Percentiles rank a stretch among this genome's conserved stretches.
Conservation (phyloP, 2,888 invertebrate species). For the Icerya purchasi region DNA sequence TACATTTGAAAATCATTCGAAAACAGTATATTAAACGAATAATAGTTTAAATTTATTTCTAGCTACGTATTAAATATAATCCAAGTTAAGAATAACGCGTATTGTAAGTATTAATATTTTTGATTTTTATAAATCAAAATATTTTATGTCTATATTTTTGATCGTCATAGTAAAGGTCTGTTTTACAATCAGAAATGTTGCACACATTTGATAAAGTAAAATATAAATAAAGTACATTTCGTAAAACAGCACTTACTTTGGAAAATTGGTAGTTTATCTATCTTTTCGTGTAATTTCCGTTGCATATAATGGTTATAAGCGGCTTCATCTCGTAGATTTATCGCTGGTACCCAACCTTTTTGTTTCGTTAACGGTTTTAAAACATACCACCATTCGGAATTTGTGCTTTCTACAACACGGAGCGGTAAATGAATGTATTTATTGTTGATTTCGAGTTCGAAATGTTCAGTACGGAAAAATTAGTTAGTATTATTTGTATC, state of each 20-base stretch:
- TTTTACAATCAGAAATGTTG: too few species aligned
- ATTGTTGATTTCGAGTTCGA: not conserved
- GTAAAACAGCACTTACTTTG: constrained; percentile 49
- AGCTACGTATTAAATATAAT: not conserved
- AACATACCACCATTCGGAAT: constrained; percentile 83
- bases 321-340: constrained; percentile 59
- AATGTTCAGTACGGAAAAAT: too few species aligned
- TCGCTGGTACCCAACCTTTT: constrained; percentile 83
- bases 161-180: too few species aligned
- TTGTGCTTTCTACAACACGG: constrained; percentile 41
- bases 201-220: not conserved
- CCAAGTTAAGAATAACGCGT: too few species aligned
- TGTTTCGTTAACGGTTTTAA: constrained; percentile 73
- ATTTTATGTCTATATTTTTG: too few species aligned
- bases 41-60: constrained; percentile 8
- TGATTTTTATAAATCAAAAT: too few species aligned
- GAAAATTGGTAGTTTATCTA: constrained; percentile 73
- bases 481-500: too few species aligned
- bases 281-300: constrained; percentile 72
- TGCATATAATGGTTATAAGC: constrained; percentile 65
- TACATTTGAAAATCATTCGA: not conserved
- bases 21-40: not conserved
- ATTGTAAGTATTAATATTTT: too few species aligned
- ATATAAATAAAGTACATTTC: not conserved
- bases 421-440: too few species aligned